Evolutionary conservation across 2,797 vertebrate species (phyloP), one percentile per base, ranked within the genome.

Genomic region (Neosilurus hyrtlii): DNA sequence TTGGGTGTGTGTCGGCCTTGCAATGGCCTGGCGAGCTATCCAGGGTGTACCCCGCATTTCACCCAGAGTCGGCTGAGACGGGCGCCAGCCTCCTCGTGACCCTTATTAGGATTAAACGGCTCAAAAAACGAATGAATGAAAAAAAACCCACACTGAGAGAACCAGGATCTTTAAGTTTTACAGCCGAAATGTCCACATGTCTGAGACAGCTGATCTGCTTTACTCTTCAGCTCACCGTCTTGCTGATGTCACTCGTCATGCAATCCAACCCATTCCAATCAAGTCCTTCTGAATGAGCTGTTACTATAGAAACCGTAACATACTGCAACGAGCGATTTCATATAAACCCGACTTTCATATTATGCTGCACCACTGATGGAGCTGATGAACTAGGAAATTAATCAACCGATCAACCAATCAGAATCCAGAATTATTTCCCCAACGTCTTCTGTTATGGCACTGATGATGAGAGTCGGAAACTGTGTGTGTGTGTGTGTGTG

Each of bases 261-360:
- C 79, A 72, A 68, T 75, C 75, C 62, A 24, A 22, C 84, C 79
- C 86, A 79, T 84, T 84, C 86, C 86, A 75, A 84, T 88, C 86
- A 86, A 51, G 22, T 63, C 37, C 14, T 15, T 11, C 15, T 65
- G 24, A 78, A 20, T 4, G 37, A 26, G 14, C 61, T 30, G 61
- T 52, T 65, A 52, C 76, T 52, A 65, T 52, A 65, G 43, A 26
- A 65, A 78, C 37, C n/a, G 2, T 51, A 63, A 11, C 14, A 10
- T 18, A 1, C 9, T 2, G 26, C 1, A 63, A 63, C 1, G 2
- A 49, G 59, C 1, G 3, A 8, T 3, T 63, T 26, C 20, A 52
- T 61, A 22, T 61, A 52, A 76, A 61, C 30, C 43, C 8, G 59
- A 51, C 18, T 56, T 56, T 1, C 16, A 35, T 43, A 43, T 43